phyloP scores from a whole-genome alignment of 1,140 invertebrate species.

The Trichonephila clavipes region DNA sequence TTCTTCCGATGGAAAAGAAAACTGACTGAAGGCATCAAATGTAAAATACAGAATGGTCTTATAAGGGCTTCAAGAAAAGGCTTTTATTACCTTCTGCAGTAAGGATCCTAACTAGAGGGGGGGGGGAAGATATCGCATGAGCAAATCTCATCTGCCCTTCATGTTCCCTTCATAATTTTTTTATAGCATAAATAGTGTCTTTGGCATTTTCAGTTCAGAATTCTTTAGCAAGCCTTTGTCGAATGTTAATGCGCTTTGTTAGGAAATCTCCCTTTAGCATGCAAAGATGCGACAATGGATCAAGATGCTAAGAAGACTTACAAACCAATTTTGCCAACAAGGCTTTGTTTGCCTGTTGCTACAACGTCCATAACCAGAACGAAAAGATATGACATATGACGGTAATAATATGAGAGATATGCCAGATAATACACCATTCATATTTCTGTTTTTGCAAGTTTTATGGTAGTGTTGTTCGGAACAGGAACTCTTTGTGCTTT shows the following conservation, averaged over 20 bases:
- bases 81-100: background rate
- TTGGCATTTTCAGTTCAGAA: background rate
- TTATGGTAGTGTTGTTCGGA: too few species aligned
- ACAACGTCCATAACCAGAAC: too few species aligned
- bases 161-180: background rate
- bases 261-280: background rate
- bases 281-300: too few species aligned
- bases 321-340: too few species aligned
- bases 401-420: too few species aligned
- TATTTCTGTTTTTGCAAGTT: too few species aligned
- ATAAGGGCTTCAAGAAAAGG: background rate
- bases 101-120: background rate
- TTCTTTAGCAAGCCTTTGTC: too few species aligned
- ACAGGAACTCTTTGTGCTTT: too few species aligned
- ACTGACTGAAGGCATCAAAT: conserved; percentile 29
- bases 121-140: background rate
- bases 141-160: background rate
- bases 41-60: background rate
- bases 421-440: too few species aligned
- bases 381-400: too few species aligned
- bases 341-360: too few species aligned
- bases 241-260: background rate
- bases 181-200: background rate
- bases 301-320: too few species aligned
- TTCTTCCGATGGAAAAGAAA: background rate